These are phyloP conservation scores for Hylyphantes graminicola DNA, from an alignment of 1,140 invertebrate species.

Conservation along the genomic window DNA sequence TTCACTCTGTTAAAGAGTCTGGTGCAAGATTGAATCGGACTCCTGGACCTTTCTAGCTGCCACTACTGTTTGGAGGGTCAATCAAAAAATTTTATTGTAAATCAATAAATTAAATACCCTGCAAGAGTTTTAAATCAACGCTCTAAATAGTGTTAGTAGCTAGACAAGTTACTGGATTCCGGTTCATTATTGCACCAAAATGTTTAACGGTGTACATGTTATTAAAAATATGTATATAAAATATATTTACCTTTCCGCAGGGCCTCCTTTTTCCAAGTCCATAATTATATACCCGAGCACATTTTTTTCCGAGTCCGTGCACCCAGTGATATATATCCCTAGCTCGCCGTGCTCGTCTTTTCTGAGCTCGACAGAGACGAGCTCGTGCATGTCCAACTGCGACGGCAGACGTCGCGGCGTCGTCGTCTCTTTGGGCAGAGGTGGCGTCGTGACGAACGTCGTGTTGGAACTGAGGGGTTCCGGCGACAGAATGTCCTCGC, in stretches of 20 bases:
- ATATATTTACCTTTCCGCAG: conserved; percentile 78
- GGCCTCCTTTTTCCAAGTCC: conserved; percentile 81
- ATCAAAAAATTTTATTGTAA: too few relatives aligned
- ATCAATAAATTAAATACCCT: too few relatives aligned
- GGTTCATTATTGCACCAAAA: too few relatives aligned
- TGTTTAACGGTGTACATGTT: too few relatives aligned
- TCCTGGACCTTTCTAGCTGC: too few relatives aligned
- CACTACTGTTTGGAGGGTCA: too few relatives aligned
- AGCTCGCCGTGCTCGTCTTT: conserved; percentile 72
- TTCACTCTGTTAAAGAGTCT: too few relatives aligned
- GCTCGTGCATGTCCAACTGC: conserved; percentile 49
- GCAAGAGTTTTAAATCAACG: too few relatives aligned
- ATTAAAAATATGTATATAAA: too few relatives aligned
- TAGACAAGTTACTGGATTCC: too few relatives aligned
- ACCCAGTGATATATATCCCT: conserved; percentile 86
- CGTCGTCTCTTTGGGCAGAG: neutral
- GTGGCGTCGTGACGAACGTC: conserved; percentile 24
- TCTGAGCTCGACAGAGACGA: conserved; percentile 47
- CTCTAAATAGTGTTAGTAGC: too few relatives aligned
- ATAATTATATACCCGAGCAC: conserved; percentile 84
- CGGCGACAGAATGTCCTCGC: conserved; percentile 40
- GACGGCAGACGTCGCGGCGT: conserved; percentile 33
- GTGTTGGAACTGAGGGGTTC: conserved; percentile 46
- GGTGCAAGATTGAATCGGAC: too few relatives aligned
- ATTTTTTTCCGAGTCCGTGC: conserved; percentile 75